Base-by-base conservation (phyloP, 2,797 vertebrate species). In the Gallirallus australis region DNA sequence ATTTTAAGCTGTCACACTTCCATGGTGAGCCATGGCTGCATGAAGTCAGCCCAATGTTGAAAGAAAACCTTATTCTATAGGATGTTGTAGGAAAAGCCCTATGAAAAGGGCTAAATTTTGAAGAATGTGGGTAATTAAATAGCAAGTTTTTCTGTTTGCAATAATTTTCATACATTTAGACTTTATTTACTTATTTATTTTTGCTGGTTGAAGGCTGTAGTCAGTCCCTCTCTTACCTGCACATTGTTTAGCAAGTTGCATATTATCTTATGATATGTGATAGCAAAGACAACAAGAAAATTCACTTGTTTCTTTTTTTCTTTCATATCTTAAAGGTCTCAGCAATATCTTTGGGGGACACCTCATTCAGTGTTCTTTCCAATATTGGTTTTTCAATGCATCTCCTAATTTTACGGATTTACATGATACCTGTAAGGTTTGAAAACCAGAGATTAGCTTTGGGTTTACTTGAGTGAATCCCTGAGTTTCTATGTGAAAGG, bases 201-300 rank as follows among this genome's bases (percentile, higher is more conserved):
- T 52, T 52, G 7, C 31, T 77, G 19, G 6, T 47, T 42, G 52
- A 82, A 70, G 11, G 13, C 17, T 82, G 16, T 27, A 59, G 10
- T 42, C 39, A 45, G 9, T 19, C 14, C 15, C 18, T 52, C 65
- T 57, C 28, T 87, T 30, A 59, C 15, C 33, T 37, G 35, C 9
- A 19, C 2, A 0, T 31, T 27, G 11, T 60, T 85, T 66, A 66
- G 28, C 31, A 19, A 28, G 24, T 14, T 56, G 42, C 12, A 60
- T 0, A 0, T 70, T n/a, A 12, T 60, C 11, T 18, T 45, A 1
- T 42, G 18, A 12, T 25, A 30, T 0, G 0, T 12, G n/a, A 15
- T 15, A 18, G 8, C 27, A 52, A 89, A 76, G 31, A 17, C 2
- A 4, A 12, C 6, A 59, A 53, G 35, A 39, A 66, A 86, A 79